These are phyloP conservation scores for Agrotis clavis DNA, from an alignment of 2,888 invertebrate species.

Conservation along the genomic window DNA sequence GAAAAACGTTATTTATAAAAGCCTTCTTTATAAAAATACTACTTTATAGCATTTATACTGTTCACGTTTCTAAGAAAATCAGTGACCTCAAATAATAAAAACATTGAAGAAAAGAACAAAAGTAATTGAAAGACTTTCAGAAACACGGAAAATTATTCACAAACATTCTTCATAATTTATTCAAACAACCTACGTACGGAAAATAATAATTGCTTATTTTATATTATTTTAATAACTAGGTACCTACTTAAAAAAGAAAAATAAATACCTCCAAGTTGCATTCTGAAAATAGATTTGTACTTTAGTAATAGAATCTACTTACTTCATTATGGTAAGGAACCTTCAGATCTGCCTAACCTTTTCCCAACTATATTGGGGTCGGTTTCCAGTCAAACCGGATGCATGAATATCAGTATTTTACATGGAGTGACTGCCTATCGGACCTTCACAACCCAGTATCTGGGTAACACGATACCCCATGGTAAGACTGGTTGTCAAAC, in stretches of 20 bases:
- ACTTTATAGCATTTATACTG: background rate
- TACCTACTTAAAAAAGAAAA: background rate
- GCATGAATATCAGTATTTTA: too few species aligned
- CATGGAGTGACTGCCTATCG: too few species aligned
- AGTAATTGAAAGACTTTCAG: conserved; percentile 2
- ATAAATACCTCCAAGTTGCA: background rate
- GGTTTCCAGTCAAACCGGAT: too few species aligned
- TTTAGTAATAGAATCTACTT: too few species aligned
- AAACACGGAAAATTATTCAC: background rate
- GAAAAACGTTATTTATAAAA: background rate
- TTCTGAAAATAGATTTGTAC: too few species aligned
- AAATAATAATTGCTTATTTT: conserved; percentile 31
- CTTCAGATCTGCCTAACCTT: too few species aligned
- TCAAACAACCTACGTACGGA: background rate
- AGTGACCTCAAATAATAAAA: background rate
- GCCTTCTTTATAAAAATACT: background rate
- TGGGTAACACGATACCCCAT: too few species aligned
- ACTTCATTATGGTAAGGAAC: too few species aligned
- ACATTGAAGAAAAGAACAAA: conserved; percentile 9
- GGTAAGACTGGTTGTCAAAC: too few species aligned
- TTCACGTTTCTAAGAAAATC: background rate
- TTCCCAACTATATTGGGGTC: too few species aligned
- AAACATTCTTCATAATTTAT: conserved; percentile 18
- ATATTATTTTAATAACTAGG: too few species aligned
- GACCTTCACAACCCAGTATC: too few species aligned